Evolutionary conservation across 2,113 vertebrate species (phyloP).

Genomic region (Nannobrachium achirus): DNA sequence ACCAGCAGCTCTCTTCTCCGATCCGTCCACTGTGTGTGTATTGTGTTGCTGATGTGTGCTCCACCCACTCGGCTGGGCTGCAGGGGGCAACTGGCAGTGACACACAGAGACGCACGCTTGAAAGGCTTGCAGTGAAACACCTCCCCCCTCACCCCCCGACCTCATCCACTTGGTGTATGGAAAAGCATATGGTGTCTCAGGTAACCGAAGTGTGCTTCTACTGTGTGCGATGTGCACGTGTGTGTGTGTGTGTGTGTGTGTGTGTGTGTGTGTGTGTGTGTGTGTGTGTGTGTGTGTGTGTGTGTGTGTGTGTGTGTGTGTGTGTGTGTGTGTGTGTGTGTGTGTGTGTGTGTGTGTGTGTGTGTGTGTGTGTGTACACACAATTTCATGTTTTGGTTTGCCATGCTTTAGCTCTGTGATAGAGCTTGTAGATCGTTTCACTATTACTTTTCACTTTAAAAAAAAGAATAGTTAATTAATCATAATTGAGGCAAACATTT

Average conservation of each 20-base stretch:
- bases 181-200: constrained; percentile 64
- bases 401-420: too few species aligned
- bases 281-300: constrained; percentile 12
- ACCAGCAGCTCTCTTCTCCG: background rate
- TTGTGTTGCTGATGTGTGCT: constrained; percentile 16
- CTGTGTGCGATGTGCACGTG: too few species aligned
- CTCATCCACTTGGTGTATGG: constrained; percentile 34
- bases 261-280: constrained; percentile 23
- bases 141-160: constrained; percentile 13
- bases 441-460: too few species aligned
- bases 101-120: constrained; percentile 31
- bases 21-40: background rate
- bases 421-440: too few species aligned
- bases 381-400: too few species aligned
- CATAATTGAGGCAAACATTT: too few species aligned
- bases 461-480: too few species aligned
- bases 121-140: constrained; percentile 40
- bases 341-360: background rate
- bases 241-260: constrained; percentile 3
- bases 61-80: constrained; percentile 13
- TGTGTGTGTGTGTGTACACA: background rate
- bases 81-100: constrained; percentile 28
- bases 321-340: constrained; percentile 7
- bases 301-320: background rate
- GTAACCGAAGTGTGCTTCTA: constrained; percentile 44